Percentiles rank a stretch among this genome's conserved stretches.
Conservation (phyloP, 2,113 vertebrate genomes). For the Urocolius indicus region DNA sequence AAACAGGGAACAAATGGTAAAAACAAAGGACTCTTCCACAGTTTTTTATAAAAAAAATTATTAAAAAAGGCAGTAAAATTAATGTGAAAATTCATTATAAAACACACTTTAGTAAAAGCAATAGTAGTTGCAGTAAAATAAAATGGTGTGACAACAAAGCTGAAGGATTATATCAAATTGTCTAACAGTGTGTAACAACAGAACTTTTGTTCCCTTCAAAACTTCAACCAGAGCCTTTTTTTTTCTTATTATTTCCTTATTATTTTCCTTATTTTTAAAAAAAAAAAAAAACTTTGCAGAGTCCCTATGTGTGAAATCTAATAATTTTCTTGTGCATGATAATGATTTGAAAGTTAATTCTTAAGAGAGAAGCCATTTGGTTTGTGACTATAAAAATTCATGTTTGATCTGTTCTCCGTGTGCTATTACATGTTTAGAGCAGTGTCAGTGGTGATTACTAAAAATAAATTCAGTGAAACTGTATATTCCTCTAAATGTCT, state of each 20-base stretch:
- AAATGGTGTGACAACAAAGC: conserved; percentile 6
- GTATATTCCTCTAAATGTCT: neutral
- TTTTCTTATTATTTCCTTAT: neutral
- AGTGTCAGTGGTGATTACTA: neutral
- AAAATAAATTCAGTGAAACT: neutral
- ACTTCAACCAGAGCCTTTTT: neutral
- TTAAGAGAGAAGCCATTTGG: neutral
- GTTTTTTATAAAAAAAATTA: neutral
- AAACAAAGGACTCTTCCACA: neutral
- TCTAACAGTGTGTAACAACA: conserved; percentile 14
- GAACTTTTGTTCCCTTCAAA: neutral
- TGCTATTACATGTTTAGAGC: neutral
- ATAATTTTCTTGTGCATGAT: neutral
- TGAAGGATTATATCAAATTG: conserved; percentile 46
- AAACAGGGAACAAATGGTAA: neutral
- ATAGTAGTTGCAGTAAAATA: conserved; percentile 47
- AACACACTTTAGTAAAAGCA: conserved; percentile 36
- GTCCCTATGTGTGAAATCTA: neutral
- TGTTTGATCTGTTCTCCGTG: neutral
- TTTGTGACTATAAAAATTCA: neutral
- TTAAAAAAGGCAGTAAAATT: conserved; percentile 16
- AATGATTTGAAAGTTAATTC: neutral
- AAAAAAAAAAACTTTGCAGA: neutral
- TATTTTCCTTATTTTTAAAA: too few relatives aligned
- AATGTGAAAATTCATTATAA: conserved; percentile 45